phyloP scores from a whole-genome alignment of 2,113 vertebrate genomes.

The Rhadina sibilatrix region DNA sequence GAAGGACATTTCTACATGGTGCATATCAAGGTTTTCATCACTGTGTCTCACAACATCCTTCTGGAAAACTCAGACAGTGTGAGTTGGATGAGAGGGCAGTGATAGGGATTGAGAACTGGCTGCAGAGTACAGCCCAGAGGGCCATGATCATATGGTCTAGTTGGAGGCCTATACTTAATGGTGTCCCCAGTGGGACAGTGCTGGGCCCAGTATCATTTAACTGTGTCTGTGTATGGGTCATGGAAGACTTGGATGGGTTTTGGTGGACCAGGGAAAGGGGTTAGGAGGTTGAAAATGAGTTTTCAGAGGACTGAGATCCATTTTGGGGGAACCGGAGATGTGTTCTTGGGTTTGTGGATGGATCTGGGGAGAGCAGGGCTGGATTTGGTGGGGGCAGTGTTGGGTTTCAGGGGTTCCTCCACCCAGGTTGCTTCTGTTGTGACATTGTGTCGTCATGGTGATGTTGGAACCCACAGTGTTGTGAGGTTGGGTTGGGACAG shows the following conservation, averaged over 20 bases:
- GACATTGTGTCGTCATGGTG: neutral
- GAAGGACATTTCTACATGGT: neutral
- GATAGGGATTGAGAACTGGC: neutral
- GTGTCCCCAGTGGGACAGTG: neutral
- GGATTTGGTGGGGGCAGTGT: fast-evolving
- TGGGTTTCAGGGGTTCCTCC: neutral
- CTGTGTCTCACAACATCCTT: neutral
- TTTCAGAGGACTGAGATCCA: neutral
- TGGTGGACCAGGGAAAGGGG: neutral
- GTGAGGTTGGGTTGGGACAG: neutral
- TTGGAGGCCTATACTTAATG: neutral
- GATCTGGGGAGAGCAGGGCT: neutral
- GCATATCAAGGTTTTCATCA: neutral
- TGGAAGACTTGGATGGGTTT: neutral
- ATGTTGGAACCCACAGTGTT: neutral
- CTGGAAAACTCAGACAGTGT: neutral
- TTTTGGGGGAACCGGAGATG: neutral
- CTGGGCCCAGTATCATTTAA: neutral
- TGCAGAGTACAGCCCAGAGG: neutral
- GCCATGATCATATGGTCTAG: neutral
- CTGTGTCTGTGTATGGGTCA: neutral
- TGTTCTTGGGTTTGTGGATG: neutral
- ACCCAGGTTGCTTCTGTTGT: neutral
- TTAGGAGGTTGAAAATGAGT: neutral
- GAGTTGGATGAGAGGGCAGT: neutral